A percentile compares a stretch with the other conserved stretches of the same genome.
Conservation (phyloP, 1,140 invertebrate species). For the Neuroterus valhalla region DNA sequence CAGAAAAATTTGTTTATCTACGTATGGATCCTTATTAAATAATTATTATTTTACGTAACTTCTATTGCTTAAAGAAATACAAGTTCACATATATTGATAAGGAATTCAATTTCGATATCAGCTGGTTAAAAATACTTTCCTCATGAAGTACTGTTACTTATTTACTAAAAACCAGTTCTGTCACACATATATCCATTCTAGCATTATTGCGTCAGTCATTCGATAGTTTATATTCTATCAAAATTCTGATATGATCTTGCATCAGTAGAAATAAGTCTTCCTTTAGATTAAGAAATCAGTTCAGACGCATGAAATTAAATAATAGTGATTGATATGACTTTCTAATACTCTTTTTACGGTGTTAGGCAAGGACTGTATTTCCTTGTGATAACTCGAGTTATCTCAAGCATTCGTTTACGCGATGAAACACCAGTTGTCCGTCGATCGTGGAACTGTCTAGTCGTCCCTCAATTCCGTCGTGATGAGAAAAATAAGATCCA, state of each 20-base stretch:
- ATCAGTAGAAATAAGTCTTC: not conserved
- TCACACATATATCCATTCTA: too few relatives aligned
- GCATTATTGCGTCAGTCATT: not conserved
- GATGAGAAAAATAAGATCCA: not conserved
- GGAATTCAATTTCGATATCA: too few relatives aligned
- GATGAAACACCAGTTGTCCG: conserved; percentile 4
- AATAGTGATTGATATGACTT: not conserved
- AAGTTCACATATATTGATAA: too few relatives aligned
- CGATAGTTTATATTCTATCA: not conserved
- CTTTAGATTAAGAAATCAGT: not conserved
- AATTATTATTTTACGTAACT: too few relatives aligned
- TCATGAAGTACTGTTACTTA: too few relatives aligned
- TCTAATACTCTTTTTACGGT: not conserved
- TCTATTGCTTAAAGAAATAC: too few relatives aligned
- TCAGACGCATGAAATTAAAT: not conserved
- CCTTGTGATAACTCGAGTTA: conserved; percentile 10
- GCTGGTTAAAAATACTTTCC: too few relatives aligned
- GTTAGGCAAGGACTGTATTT: not conserved
- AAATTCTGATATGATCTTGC: not conserved
- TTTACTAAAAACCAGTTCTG: too few relatives aligned
- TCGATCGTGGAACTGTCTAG: not conserved
- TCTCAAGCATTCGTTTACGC: not conserved
- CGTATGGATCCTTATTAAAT: too few relatives aligned
- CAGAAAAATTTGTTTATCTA: too few relatives aligned
- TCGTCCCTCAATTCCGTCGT: not conserved